A percentile compares a stretch with the other conserved stretches of the same genome.
phyloP scores from a whole-genome alignment of 1,140 invertebrate genomes.

The Micrasema minimum region DNA sequence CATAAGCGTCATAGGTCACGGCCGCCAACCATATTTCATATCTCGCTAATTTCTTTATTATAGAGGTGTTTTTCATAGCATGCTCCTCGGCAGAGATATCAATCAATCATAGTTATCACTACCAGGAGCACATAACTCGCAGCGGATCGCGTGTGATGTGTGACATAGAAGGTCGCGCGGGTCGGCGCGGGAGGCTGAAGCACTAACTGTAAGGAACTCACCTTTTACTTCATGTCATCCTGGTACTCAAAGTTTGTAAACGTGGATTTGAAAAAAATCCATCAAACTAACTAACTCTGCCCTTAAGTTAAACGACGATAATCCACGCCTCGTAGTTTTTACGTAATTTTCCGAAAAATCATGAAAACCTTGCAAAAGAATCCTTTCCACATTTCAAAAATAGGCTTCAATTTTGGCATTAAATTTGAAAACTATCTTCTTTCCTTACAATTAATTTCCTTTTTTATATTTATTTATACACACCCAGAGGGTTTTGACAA shows the following conservation, averaged over 20 bases:
- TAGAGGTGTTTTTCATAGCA: background rate
- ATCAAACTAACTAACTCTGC: background rate
- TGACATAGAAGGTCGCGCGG: constrained; percentile 15
- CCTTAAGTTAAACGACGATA: background rate
- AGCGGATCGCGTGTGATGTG: constrained; percentile 26
- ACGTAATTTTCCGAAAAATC: background rate
- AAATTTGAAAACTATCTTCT: too few relatives aligned
- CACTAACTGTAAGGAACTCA: too few relatives aligned
- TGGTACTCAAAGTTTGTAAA: background rate
- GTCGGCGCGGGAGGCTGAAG: constrained; percentile 4
- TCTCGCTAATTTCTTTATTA: background rate
- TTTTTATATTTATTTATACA: too few relatives aligned
- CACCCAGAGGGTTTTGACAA: too few relatives aligned
- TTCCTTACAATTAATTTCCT: too few relatives aligned
- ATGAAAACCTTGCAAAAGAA: background rate
- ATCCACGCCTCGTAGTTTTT: background rate
- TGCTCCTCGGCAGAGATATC: background rate
- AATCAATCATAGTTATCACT: constrained; percentile 21
- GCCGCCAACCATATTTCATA: background rate
- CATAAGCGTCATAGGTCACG: constrained; percentile 13
- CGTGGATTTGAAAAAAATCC: background rate
- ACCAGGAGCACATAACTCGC: constrained; percentile 22
- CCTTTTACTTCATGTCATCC: too few relatives aligned
- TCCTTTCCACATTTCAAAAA: too few relatives aligned
- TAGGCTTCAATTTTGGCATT: too few relatives aligned